Percentiles rank a stretch among this genome's conserved stretches.
phyloP scores from a whole-genome alignment of 2,113 vertebrate genomes.

The Poeciliopsis turrubarensis region DNA sequence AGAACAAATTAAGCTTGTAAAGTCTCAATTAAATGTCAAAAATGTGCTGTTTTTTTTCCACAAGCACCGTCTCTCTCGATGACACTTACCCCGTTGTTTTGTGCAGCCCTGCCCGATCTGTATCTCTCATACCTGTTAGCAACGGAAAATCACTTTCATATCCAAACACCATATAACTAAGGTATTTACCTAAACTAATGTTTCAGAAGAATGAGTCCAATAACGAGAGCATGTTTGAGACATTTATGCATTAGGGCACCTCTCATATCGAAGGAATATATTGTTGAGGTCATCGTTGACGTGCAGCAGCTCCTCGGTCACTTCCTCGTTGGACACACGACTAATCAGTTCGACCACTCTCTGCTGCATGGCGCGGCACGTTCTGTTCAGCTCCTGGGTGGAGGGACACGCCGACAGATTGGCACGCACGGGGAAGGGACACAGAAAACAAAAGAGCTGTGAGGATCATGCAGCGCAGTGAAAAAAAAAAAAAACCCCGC shows the following conservation, averaged over 20 bases:
- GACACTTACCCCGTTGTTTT: conserved; percentile 91
- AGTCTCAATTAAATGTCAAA: not conserved
- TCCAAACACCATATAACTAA: conserved; percentile 20
- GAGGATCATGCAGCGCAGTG: not conserved
- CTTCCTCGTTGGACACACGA: conserved; percentile 95
- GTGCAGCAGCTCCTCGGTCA: conserved; percentile 94
- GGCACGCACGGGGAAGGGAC: not conserved
- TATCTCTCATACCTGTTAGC: conserved; percentile 91
- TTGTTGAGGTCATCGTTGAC: conserved; percentile 99
- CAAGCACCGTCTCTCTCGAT: not conserved
- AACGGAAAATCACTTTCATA: conserved; percentile 30
- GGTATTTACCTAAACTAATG: not conserved
- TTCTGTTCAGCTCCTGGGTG: conserved; percentile 90
- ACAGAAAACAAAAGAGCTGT: not conserved
- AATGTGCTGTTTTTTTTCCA: not conserved
- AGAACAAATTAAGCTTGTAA: no score
- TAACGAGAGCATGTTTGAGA: not conserved
- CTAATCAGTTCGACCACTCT: conserved; percentile 96
- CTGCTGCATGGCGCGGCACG: conserved; percentile 98
- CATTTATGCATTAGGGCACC: conserved; percentile 70
- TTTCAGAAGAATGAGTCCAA: no score
- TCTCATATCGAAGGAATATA: conserved; percentile 94
- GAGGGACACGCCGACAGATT: conserved; percentile 1
- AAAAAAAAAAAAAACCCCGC: not conserved
- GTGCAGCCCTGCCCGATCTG: conserved; percentile 85